Percentiles rank a stretch among this genome's conserved stretches.
Evolutionary conservation across 2,113 vertebrate genomes (phyloP).

Genomic region (Pao palembangensis): DNA sequence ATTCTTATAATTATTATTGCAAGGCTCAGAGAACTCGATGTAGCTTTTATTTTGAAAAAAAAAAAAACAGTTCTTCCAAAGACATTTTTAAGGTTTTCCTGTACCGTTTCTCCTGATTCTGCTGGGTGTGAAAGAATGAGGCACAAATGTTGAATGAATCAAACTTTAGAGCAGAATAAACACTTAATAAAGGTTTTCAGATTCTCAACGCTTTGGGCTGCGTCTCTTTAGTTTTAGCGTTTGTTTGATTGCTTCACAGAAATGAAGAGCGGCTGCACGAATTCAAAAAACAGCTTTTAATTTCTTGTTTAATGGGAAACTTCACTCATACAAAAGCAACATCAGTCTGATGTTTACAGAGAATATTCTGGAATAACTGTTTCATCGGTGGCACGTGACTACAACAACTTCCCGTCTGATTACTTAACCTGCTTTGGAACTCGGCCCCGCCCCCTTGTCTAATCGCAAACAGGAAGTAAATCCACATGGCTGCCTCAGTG

Average conservation of each 20-base stretch:
- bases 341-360: conserved; percentile 46
- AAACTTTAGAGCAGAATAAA: no score
- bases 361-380: conserved; percentile 39
- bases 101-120: no score
- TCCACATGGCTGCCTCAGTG: conserved; percentile 73
- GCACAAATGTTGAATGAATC: no score
- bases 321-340: conserved; percentile 70
- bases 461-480: conserved; percentile 14
- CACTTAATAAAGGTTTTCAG: no score
- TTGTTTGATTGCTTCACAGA: neutral
- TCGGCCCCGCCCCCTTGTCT: neutral
- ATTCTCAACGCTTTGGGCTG: no score
- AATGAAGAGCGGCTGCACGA: conserved; percentile 34
- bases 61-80: no score
- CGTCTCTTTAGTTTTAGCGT: no score
- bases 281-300: conserved; percentile 69
- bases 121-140: no score
- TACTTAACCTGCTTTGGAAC: conserved; percentile 9
- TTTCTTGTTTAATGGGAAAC: conserved; percentile 55
- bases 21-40: no score
- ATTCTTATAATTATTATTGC: no score
- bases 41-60: no score
- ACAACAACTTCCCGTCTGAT: conserved; percentile 8
- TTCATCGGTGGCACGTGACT: conserved; percentile 48
- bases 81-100: no score